These are phyloP conservation scores for Dreissena polymorpha DNA, from an alignment of 1,140 invertebrate genomes.

Conservation along the genomic window DNA sequence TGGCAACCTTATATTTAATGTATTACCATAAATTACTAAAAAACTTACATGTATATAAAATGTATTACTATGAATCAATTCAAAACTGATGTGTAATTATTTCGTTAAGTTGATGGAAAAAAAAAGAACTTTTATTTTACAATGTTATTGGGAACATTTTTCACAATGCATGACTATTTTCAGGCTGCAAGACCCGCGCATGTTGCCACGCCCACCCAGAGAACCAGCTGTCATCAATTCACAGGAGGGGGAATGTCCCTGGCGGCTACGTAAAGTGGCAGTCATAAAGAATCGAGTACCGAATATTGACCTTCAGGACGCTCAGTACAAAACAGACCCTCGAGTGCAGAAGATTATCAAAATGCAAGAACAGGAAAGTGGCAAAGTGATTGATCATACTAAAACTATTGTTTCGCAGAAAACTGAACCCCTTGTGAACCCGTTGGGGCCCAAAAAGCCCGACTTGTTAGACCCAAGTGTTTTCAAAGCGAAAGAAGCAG, in stretches of 20 bases:
- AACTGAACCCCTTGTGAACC: conserved; percentile 5
- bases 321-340: conserved; percentile 67
- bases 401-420: conserved; percentile 29
- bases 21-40: no score
- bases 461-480: conserved; percentile 35
- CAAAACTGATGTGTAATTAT: no score
- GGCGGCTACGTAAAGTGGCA: conserved; percentile 32
- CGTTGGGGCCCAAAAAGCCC: conserved; percentile 25
- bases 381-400: conserved; percentile 49
- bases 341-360: conserved; percentile 66
- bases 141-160: neutral
- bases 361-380: conserved; percentile 47
- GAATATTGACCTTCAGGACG: conserved; percentile 65
- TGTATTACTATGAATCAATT: no score
- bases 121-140: no score
- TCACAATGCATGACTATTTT: neutral
- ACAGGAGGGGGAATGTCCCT: conserved; percentile 58
- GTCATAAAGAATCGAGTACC: conserved; percentile 41
- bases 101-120: no score
- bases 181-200: conserved; percentile 37
- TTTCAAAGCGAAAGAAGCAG: conserved; percentile 28
- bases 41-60: no score
- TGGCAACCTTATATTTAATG: no score
- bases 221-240: conserved; percentile 59
- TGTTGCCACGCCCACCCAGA: conserved; percentile 2